Evolutionary conservation across 2,888 invertebrate genomes (phyloP), one percentile per base, ranked within the genome.

Genomic region (Ectobius pallidus): DNA sequence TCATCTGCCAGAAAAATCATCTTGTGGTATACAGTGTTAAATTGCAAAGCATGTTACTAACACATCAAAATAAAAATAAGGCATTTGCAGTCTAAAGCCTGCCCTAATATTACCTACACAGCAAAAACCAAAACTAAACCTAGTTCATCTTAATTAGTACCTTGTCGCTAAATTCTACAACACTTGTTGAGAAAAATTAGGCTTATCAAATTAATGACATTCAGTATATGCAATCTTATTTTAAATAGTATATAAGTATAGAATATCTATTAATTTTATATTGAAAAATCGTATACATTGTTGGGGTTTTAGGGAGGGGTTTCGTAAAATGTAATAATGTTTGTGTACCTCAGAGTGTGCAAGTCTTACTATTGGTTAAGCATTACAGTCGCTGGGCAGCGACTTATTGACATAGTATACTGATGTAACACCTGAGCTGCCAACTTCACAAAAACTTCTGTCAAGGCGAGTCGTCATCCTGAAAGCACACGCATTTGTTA

Each of bases 241-340:
- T 70, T 34, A 61, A 70, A 70, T 70, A 27, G 49, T 71, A 71
- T 71, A 71, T 63, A 71, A 72, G 39, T 72, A 72, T 72, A 67
- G 65, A 72, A 72, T 72, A 81, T 82, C 82, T 83, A 82, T 81
- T 65, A 80, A 81, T 81, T 81, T 82, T 82, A 82, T 78, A 81
- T 84, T 84, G 83, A 83, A 84, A 84, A 84, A 84, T 84, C 84
- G 84, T 84, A 84, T 84, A 84, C 84, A 83, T 84, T 83, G 18
- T 72, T 62, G 62, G 72, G 83, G 82, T 39, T 55, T 55, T 18
- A 25, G 32, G 34, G 34, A 34, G 34, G 22, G 63, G 42, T 25
- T 62, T 42, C 61, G 52, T 71, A 62, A 63, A 62, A 62, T 63
- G 42, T 49, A 62, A 62, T 34, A 62, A 71, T 71, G 49, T 69